phyloP scores from a whole-genome alignment of 2,797 vertebrate species.

The Anas georgica region DNA sequence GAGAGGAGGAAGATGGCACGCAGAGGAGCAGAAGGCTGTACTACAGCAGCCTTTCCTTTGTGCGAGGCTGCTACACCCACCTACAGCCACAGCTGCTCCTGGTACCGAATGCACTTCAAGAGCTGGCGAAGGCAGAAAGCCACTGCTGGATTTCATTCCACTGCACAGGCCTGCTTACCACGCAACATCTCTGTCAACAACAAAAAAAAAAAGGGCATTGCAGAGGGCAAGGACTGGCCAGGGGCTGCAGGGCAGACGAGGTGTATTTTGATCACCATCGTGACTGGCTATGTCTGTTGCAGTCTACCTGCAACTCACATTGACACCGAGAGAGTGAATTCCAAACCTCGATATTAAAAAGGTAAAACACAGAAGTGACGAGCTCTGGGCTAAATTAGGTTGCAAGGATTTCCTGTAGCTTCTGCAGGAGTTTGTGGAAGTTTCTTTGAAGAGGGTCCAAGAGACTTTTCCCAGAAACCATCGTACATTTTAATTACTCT shows the following conservation, averaged over 20 bases:
- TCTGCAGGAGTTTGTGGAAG: not conserved
- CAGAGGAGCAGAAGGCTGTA: not conserved
- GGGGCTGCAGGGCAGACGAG: not conserved
- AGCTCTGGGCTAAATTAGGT: not conserved
- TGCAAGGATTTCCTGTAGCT: not conserved
- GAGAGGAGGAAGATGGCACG: not conserved
- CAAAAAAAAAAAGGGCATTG: not conserved
- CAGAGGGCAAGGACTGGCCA: not conserved
- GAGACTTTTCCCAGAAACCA: not conserved
- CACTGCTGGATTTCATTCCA: not conserved
- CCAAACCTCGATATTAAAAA: not conserved
- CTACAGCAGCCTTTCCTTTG: not conserved
- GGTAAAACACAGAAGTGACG: not conserved
- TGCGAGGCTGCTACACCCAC: not conserved
- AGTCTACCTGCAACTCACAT: not conserved
- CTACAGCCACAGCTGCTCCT: not conserved
- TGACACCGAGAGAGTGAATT: not conserved
- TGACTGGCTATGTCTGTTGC: not conserved
- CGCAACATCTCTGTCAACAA: not conserved
- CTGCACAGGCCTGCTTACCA: accelerated
- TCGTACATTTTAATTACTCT: constrained; percentile 20
- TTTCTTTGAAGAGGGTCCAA: constrained; percentile 10
- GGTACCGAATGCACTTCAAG: not conserved
- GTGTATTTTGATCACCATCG: not conserved
- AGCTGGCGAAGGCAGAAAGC: not conserved